Evolutionary conservation across 2,113 vertebrate species (phyloP).

Genomic region (Dicrurus megarhynchus): DNA sequence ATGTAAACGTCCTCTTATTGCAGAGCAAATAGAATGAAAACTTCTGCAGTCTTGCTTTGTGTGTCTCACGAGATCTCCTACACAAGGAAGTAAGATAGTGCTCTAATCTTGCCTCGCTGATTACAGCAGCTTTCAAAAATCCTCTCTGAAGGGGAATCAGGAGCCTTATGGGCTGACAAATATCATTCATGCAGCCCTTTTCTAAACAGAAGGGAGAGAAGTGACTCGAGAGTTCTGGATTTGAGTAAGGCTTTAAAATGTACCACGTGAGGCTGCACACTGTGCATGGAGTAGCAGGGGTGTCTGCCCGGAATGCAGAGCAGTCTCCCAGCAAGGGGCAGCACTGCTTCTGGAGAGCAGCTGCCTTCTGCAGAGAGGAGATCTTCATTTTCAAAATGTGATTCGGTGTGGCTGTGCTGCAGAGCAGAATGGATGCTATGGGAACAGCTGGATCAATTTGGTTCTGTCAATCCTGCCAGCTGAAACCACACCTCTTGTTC

Average conservation of each 20-base stretch:
- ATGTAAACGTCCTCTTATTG: not conserved
- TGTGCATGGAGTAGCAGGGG: not conserved
- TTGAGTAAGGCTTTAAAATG: not conserved
- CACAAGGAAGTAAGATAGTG: not conserved
- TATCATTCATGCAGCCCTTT: not conserved
- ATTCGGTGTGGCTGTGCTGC: not conserved
- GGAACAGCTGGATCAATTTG: not conserved
- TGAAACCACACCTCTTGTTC: not conserved
- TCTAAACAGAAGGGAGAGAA: not conserved
- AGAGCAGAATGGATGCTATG: not conserved
- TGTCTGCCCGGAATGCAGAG: constrained; percentile 24
- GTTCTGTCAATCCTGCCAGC: not conserved
- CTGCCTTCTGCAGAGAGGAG: not conserved
- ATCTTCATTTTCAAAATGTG: not conserved
- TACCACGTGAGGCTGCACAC: not conserved
- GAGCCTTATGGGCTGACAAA: not conserved
- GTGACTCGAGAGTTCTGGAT: not conserved
- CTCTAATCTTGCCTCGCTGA: not conserved
- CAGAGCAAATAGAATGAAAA: not conserved
- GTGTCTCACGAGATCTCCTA: not conserved
- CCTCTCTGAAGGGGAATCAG: not conserved
- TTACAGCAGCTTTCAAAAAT: not conserved
- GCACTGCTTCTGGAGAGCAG: constrained; percentile 36
- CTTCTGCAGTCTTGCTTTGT: not conserved
- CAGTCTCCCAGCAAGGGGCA: constrained; percentile 56